Evolutionary conservation across 2,797 vertebrate species (phyloP), one percentile per base, ranked within the genome.

Genomic region (Danio kyathit): DNA sequence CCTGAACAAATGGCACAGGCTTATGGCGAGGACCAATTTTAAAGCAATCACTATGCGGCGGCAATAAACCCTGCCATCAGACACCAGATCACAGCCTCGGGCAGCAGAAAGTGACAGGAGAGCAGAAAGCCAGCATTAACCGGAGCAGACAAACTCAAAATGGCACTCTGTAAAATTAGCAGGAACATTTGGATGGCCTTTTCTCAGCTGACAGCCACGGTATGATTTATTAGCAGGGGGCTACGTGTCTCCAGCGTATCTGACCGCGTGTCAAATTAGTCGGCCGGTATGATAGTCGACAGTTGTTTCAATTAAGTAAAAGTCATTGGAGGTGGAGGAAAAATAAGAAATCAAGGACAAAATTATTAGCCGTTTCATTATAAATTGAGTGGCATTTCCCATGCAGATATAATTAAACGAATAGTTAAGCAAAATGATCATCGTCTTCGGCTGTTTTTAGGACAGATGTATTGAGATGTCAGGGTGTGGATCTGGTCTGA

Each of bases 181-280:
- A n/a, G 51, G 73, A 74, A 75, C 63, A 78, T 79, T 61, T 78
- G 56, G 40, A 80, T 81, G 52, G 61, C 67, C 67, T 77, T 84
- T 81, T 59, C 78, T 65, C 38, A 1, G 16, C 14, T 76, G 78
- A 76, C 79, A 65, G 74, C 16, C 8, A 0, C 60, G 19, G 67
- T 65, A 72, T 84, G 82, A 84, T 84, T 81, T 84, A 84, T 84
- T 80, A 81, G 74, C 60, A 44, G 14, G 63, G 14, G 21, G 65
- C 41, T 29, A 44, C 49, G 41, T n/a, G 11, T 16, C 71, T 46
- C 66, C 46, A 14, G 60, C 61, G 7, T 46, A 41, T 78, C 75
- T 73, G 51, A 17, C 51, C 16, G 1, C 5, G 14, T 59, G 81
- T 38, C 17, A 73, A 57, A 77, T 78, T 72, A 72, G 59, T 77